Evolutionary conservation across 2,888 invertebrate genomes (phyloP).

Genomic region (Acholoe squamosa): DNA sequence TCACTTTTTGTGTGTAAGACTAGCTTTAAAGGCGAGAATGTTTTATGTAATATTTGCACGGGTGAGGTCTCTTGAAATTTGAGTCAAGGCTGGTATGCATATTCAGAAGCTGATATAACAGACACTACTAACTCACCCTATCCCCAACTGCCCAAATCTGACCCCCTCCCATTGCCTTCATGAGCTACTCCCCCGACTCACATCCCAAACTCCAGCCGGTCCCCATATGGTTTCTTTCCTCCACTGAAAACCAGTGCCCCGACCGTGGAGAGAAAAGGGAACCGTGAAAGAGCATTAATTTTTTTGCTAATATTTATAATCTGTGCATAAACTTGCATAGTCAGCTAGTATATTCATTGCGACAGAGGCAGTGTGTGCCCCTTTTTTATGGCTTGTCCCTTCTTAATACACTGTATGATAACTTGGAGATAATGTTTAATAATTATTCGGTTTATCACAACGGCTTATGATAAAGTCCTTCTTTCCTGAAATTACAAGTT

Average conservation of each 20-base stretch:
- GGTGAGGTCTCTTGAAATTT: slow-evolving; percentile 32
- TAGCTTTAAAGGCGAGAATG: slow-evolving; percentile 16
- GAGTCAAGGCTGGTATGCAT: slow-evolving; percentile 55
- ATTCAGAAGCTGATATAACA: slow-evolving; percentile 49
- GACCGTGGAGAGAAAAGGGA: neutral
- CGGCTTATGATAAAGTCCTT: too few species aligned
- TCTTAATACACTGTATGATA: too few species aligned
- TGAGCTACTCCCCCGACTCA: neutral
- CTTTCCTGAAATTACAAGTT: neutral
- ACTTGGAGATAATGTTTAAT: too few species aligned
- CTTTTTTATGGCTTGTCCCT: neutral
- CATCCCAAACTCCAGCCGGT: neutral
- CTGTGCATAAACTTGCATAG: neutral
- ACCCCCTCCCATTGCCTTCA: neutral
- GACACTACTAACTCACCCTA: neutral
- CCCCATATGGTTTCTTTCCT: neutral
- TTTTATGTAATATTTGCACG: slow-evolving; percentile 19
- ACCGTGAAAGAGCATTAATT: neutral
- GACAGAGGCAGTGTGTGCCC: neutral
- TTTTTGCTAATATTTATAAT: slow-evolving; percentile 2
- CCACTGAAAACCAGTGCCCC: neutral
- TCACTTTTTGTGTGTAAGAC: slow-evolving; percentile 42
- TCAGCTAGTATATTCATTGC: neutral
- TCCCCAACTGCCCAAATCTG: neutral
- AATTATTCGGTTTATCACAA: too few species aligned